phyloP scores from a whole-genome alignment of 2,797 vertebrate species.

The Pteropus rufus region DNA sequence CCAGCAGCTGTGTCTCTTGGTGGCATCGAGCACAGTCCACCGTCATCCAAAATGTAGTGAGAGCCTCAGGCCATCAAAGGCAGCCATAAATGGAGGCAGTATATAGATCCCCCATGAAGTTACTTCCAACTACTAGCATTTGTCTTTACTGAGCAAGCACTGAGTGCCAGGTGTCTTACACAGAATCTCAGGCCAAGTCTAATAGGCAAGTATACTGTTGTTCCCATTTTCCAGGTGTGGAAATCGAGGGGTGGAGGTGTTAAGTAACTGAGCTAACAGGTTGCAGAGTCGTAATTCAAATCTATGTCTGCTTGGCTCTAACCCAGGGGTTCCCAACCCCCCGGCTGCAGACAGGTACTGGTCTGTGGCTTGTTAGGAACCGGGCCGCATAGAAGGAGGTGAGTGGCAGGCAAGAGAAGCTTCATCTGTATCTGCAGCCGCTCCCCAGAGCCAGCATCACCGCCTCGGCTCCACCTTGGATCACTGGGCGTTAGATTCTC shows the following conservation, averaged over 20 bases:
- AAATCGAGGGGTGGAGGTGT: background rate
- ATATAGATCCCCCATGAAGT: background rate
- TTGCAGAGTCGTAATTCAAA: too few relatives aligned
- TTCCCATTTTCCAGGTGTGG: background rate
- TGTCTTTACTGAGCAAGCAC: background rate
- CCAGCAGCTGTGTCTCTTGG: background rate
- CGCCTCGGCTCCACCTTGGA: too few relatives aligned
- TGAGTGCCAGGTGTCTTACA: background rate
- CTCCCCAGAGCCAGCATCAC: too few relatives aligned
- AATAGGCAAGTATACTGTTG: background rate
- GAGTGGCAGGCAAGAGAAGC: too few relatives aligned
- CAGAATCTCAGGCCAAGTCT: fast-evolving
- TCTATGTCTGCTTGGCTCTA: background rate
- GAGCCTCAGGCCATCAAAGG: background rate
- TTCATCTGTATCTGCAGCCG: too few relatives aligned
- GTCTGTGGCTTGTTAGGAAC: too few relatives aligned
- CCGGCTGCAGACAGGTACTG: too few relatives aligned
- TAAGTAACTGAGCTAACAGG: background rate
- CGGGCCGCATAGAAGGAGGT: too few relatives aligned
- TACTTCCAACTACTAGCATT: background rate
- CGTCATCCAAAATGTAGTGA: too few relatives aligned
- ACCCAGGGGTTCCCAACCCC: too few relatives aligned
- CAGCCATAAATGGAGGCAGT: background rate
- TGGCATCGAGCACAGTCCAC: fast-evolving
- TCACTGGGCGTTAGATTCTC: too few relatives aligned